Evolutionary conservation across 2,888 invertebrate genomes (phyloP).

Genomic region (Mythimna impura): DNA sequence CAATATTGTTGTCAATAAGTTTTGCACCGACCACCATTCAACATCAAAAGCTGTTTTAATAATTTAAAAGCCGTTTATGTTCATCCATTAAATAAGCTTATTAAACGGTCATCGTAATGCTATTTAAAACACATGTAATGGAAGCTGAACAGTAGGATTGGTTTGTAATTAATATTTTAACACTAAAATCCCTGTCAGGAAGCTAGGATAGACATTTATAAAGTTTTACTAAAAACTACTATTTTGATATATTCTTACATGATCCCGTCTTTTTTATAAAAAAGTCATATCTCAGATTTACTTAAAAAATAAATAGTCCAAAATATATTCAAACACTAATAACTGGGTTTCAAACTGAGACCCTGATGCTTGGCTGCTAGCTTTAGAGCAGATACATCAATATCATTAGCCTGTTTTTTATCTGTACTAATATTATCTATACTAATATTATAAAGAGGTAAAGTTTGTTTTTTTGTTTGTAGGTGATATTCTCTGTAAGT

Average conservation of each 20-base stretch:
- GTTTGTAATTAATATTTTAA: too few relatives aligned
- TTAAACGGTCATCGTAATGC: background rate
- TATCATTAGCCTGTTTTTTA: background rate
- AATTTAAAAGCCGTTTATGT: slow-evolving; percentile 19
- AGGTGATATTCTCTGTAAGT: too few relatives aligned
- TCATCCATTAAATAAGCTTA: background rate
- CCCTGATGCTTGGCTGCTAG: too few relatives aligned
- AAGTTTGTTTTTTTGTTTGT: too few relatives aligned
- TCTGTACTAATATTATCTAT: background rate
- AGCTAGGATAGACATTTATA: too few relatives aligned
- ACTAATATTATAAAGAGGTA: too few relatives aligned
- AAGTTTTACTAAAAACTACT: background rate
- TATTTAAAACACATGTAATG: slow-evolving; percentile 1
- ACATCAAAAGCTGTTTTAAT: slow-evolving; percentile 30
- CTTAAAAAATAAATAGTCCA: too few relatives aligned
- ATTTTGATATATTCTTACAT: too few relatives aligned
- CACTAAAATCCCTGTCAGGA: too few relatives aligned
- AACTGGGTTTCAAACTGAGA: background rate
- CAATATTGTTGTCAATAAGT: slow-evolving; percentile 31
- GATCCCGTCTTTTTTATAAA: too few relatives aligned
- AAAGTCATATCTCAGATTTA: too few relatives aligned
- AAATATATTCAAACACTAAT: too few relatives aligned
- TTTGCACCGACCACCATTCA: slow-evolving; percentile 36
- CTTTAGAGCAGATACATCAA: background rate
- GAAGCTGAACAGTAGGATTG: background rate